Evolutionary conservation across 2,113 vertebrate species (phyloP).

Genomic region (Ranitomeya variabilis): DNA sequence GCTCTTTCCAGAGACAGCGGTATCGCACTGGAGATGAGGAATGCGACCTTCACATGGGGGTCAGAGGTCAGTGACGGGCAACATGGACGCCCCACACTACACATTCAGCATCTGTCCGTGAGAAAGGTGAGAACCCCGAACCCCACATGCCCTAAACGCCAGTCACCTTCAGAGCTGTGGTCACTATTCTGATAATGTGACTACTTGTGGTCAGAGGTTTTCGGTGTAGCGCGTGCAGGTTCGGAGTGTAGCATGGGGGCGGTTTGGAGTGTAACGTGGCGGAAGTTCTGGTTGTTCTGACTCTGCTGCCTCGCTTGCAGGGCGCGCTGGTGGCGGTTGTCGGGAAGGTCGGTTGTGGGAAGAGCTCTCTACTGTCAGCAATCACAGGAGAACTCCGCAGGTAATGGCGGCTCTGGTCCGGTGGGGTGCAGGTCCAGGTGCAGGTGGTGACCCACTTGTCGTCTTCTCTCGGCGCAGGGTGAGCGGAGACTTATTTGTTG

Average conservation of each 20-base stretch:
- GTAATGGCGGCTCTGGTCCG: conserved; percentile 68
- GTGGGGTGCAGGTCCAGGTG: background rate
- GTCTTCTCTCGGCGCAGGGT: conserved; percentile 69
- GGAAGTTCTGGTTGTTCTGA: background rate
- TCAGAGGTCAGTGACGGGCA: conserved; percentile 57
- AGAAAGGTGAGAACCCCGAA: conserved; percentile 73
- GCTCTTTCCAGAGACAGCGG: conserved; percentile 63
- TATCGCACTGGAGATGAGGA: conserved; percentile 74
- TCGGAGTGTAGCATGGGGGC: no score
- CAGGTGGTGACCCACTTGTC: background rate
- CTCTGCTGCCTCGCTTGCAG: conserved; percentile 66
- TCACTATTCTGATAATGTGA: background rate
- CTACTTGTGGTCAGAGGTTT: background rate
- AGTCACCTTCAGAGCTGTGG: background rate
- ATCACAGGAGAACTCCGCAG: conserved; percentile 89
- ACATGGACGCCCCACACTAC: conserved; percentile 72
- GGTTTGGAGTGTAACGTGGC: no score
- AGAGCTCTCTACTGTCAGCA: conserved; percentile 89
- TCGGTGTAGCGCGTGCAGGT: no score
- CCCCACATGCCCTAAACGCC: background rate
- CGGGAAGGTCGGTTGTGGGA: conserved; percentile 94
- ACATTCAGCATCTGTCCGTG: conserved; percentile 77
- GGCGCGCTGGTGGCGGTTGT: conserved; percentile 87
- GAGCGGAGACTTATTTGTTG: conserved; percentile 77
- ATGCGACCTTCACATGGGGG: conserved; percentile 84